Evolutionary conservation across 1,140 invertebrate species (phyloP).

Genomic region (Aphelinus certus): DNA sequence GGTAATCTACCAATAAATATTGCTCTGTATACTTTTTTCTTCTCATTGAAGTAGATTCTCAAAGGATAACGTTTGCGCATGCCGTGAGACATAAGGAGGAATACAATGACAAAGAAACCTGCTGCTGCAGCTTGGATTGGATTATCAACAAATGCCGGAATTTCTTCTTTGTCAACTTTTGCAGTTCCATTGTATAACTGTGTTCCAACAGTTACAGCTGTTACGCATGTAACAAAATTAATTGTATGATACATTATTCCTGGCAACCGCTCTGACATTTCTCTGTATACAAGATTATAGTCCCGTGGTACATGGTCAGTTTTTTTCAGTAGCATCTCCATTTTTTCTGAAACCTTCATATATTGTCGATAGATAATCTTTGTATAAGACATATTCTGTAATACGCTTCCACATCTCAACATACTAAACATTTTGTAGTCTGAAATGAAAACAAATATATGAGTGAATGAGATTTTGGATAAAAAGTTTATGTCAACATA

Average conservation of each 20-base stretch:
- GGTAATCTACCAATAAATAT: conserved; percentile 32
- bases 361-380: neutral
- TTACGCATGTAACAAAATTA: neutral
- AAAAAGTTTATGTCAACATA: neutral
- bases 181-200: neutral
- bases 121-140: neutral
- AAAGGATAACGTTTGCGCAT: conserved; percentile 2
- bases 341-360: conserved; percentile 28
- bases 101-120: neutral
- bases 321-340: conserved; percentile 28
- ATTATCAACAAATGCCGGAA: neutral
- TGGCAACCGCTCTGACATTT: neutral
- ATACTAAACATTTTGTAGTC: conserved; percentile 13
- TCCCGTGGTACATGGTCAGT: neutral
- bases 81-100: neutral
- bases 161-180: neutral
- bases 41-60: conserved; percentile 35
- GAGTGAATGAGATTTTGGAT: neutral
- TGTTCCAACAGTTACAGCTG: neutral
- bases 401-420: conserved; percentile 6
- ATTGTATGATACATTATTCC: conserved; percentile 4
- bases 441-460: neutral
- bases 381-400: neutral
- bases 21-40: conserved; percentile 17
- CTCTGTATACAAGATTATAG: conserved; percentile 13